Conservation (phyloP, 2,797 vertebrate species). For the Pangasius macronema region DNA sequence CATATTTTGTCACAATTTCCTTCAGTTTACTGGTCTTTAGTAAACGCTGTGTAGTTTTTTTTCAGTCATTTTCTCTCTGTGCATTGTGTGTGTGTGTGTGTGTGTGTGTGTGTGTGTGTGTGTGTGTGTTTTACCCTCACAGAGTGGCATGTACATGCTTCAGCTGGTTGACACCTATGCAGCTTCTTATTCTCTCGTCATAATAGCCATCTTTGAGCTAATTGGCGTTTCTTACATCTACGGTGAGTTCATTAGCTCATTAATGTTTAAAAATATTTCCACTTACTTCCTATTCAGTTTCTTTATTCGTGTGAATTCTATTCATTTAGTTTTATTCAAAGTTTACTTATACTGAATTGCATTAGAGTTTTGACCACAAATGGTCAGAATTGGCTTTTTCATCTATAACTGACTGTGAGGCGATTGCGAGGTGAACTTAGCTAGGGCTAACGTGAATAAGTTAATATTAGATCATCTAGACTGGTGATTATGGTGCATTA, state of each 20-base stretch:
- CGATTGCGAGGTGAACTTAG: neutral
- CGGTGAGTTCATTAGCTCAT: conserved; percentile 75
- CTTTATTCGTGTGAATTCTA: neutral
- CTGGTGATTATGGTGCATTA: neutral
- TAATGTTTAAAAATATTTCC: neutral
- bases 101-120: conserved; percentile 46
- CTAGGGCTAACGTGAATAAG: neutral
- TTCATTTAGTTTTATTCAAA: neutral
- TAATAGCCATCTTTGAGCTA: conserved; percentile 96
- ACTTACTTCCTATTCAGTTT: neutral
- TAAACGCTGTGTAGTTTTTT: neutral
- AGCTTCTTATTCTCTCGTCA: conserved; percentile 95
- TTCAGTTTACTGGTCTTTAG: neutral
- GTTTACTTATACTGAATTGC: neutral
- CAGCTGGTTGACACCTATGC: conserved; percentile 95
- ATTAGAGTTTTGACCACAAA: neutral
- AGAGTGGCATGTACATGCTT: conserved; percentile 98
- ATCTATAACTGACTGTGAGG: neutral
- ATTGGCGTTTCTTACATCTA: conserved; percentile 94
- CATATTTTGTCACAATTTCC: neutral
- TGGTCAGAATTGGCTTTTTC: neutral
- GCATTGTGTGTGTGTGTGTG: conserved; percentile 41
- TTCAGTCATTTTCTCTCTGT: neutral
- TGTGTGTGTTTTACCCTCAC: conserved; percentile 38
- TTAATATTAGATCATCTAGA: neutral